Evolutionary conservation across 2,797 vertebrate genomes (phyloP).

Genomic region (Typhlichthys subterraneus): DNA sequence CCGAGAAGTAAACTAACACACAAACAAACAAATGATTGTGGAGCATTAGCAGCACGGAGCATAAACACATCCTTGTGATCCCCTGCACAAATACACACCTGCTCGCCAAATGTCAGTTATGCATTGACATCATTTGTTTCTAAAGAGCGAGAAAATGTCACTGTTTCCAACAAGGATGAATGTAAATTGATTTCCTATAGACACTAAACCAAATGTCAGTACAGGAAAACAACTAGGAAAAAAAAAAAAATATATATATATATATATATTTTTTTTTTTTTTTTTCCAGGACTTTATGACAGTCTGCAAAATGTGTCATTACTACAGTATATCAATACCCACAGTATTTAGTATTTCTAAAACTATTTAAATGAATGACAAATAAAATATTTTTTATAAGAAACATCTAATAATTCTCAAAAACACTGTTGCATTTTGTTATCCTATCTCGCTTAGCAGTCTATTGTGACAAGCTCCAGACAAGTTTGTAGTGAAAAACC

Average conservation of each 20-base stretch:
- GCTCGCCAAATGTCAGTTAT: conserved; percentile 64
- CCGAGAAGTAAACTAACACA: conserved; percentile 32
- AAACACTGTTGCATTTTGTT: background rate
- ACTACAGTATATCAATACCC: too few relatives aligned
- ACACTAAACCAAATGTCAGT: conserved; percentile 45
- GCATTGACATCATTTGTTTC: conserved; percentile 62
- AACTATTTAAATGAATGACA: too few relatives aligned
- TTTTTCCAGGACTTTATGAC: too few relatives aligned
- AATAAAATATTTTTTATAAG: too few relatives aligned
- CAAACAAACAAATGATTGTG: background rate
- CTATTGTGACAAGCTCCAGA: background rate
- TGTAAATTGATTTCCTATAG: conserved; percentile 69
- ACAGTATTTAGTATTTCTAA: too few relatives aligned
- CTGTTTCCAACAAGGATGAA: conserved; percentile 50
- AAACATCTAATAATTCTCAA: background rate
- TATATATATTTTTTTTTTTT: too few relatives aligned
- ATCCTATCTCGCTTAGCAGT: background rate
- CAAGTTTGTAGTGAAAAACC: background rate
- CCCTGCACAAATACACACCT: conserved; percentile 49
- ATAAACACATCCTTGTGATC: conserved; percentile 54
- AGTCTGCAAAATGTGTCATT: too few relatives aligned
- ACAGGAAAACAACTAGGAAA: too few relatives aligned
- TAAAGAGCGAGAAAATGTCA: conserved; percentile 69
- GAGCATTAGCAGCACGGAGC: conserved; percentile 22
- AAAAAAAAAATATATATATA: too few relatives aligned